Evolutionary conservation across 2,888 invertebrate species (phyloP).

Genomic region (Nemurella pictetii): DNA sequence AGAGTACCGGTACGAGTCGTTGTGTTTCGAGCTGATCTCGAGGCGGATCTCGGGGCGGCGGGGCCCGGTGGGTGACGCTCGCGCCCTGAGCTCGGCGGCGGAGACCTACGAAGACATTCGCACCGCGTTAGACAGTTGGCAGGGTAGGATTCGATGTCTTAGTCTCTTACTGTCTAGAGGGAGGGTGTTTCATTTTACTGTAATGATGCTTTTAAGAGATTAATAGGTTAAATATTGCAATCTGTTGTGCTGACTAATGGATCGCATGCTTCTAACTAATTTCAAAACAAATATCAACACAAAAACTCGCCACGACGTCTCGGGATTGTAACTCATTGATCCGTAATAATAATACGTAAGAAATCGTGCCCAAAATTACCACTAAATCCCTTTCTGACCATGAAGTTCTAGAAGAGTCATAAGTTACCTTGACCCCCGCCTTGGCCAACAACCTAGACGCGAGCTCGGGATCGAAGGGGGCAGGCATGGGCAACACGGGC

Average conservation of each 20-base stretch:
- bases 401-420: constrained; percentile 24
- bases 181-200: background rate
- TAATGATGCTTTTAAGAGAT: background rate
- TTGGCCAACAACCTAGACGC: constrained; percentile 84
- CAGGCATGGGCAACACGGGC: constrained; percentile 90
- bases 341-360: background rate
- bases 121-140: background rate
- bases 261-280: background rate
- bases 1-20: constrained; percentile 46
- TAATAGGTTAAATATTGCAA: background rate
- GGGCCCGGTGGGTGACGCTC: constrained; percentile 85
- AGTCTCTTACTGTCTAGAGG: background rate
- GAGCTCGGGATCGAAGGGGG: constrained; percentile 86
- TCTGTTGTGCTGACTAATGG: background rate
- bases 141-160: background rate
- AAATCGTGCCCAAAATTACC: constrained; percentile 14
- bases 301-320: no score
- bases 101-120: constrained; percentile 52
- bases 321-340: background rate
- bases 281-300: background rate
- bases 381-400: constrained; percentile 16
- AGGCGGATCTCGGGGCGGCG: constrained; percentile 66
- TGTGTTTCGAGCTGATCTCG: constrained; percentile 63
- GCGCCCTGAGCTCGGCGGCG: constrained; percentile 76
- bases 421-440: constrained; percentile 80